Evolutionary conservation across 2,888 invertebrate genomes (phyloP), one percentile per base, ranked within the genome.

Genomic region (Catocala nupta): DNA sequence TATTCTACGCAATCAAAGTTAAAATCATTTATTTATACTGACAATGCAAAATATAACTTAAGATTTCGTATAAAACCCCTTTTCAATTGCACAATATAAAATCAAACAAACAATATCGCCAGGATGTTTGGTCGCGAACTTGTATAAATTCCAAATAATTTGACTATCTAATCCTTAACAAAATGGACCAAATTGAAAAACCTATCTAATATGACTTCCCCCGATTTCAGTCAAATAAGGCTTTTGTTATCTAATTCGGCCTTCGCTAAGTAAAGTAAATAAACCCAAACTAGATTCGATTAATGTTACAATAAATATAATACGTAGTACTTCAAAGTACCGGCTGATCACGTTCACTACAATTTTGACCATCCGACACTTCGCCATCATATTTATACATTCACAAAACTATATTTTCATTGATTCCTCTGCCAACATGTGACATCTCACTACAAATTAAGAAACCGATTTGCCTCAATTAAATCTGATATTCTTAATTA

Each of bases 91-190:
- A 83, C 81, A 75, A 75, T 65, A 68, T 62, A 71, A 70, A 75
- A 68, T 25, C 57, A 66, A 72, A 53, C 47, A 62, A 70, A 57
- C 50, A 62, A 66, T 65, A 73, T 25, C 51, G 65, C 58, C 58
- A 47, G 49, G 48, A 60, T 53, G 12, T 57, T 66, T 59, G 62
- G 59, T 61, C 61, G 62, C 63, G 44, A 77, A 71, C 61, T 61
- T 45, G 49, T 65, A 65, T 63, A 71, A 72, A 75, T 70, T 80
- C 70, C 65, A 83, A 84, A 83, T 80, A 84, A 86, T 85, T 87
- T 77, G 63, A 77, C 86, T 88, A 87, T 80, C 83, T 86, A 86
- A 84, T 57, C 75, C 67, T 72, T 81, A 81, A 84, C 72, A 77
- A 78, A 83, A 80, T 77, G 75, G 78, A 81, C 76, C 67, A 76